Evolutionary conservation across 2,888 invertebrate species (phyloP), one percentile per base, ranked within the genome.

Genomic region (Mythimna loreyi): DNA sequence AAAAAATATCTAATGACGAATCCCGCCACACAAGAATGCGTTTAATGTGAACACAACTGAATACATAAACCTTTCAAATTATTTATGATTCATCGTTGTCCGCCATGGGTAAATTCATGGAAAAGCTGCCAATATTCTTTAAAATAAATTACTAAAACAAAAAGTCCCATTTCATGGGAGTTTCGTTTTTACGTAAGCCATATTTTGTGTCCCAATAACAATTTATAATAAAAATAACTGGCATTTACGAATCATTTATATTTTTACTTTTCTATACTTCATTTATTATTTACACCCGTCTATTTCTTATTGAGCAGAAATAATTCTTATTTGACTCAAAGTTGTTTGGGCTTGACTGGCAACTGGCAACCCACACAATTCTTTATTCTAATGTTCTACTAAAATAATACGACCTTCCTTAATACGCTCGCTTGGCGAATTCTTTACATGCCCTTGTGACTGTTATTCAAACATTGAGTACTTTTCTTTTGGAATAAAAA

Each of bases 321-420:
- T 62, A 28, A 25, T 47, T 63, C 7, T 43, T 43, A 36, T 36
- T 59, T 52, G 3, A 43, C 43, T 73, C 19, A 45, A 65, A 50
- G 11, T 45, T 56, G 16, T 43, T 16, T 16, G 23, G n/a, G 75
- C 11, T 59, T 59, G 43, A 30, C 55, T 33, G 40, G 19, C 43
- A 30, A 30, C 50, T 36, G 43, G n/a, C 21, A 28, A 43, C 53
- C 45, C n/a, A 50, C 47, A 72, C 16, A 43, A 45, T 56, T 59
- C 28, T 43, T 59, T 40, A 67, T 75, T 49, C 33, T 21, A 50
- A 73, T 40, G 49, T 40, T 45, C 21, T 60, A 73, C 69, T 60
- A 73, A 73, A 73, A 75, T 68, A 68, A 68, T 45, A 73, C 49
- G 75, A 36, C 55, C 47, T 45, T 68, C 36, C 16, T 45, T 60